Conservation (phyloP, 2,797 vertebrate species). For the Sebastes trivittatus region DNA sequence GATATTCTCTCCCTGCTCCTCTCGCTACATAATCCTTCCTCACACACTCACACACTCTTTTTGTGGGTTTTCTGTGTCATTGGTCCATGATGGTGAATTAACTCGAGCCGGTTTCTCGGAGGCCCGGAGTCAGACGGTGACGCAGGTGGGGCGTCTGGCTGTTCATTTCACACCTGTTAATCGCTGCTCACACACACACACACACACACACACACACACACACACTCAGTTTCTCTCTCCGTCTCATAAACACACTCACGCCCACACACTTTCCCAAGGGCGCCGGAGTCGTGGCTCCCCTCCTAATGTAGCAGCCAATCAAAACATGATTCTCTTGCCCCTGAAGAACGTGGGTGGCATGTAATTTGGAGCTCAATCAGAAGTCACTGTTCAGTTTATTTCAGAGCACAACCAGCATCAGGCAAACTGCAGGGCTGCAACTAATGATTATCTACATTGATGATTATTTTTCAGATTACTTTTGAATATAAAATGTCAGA, state of each 20-base stretch:
- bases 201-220: neutral
- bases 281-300: slow-evolving; percentile 21
- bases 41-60: neutral
- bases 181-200: slow-evolving; percentile 14
- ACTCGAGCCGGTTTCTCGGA: neutral
- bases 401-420: neutral
- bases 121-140: slow-evolving; percentile 47
- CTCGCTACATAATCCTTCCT: neutral
- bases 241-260: slow-evolving; percentile 4
- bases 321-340: slow-evolving; percentile 34
- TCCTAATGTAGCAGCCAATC: slow-evolving; percentile 54
- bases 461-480: neutral
- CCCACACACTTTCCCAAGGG: slow-evolving; percentile 43
- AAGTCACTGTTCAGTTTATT: neutral
- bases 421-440: neutral
- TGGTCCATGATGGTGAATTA: slow-evolving; percentile 10
- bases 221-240: neutral
- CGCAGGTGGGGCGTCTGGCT: slow-evolving; percentile 61
- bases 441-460: neutral
- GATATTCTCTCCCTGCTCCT: neutral
- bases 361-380: slow-evolving; percentile 19
- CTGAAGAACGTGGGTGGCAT: slow-evolving; percentile 38
- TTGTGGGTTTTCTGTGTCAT: slow-evolving; percentile 9
- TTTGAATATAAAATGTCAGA: neutral
- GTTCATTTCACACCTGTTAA: slow-evolving; percentile 75